Base-by-base conservation (phyloP, 2,888 invertebrate genomes). In the Coenonympha glycerion region DNA sequence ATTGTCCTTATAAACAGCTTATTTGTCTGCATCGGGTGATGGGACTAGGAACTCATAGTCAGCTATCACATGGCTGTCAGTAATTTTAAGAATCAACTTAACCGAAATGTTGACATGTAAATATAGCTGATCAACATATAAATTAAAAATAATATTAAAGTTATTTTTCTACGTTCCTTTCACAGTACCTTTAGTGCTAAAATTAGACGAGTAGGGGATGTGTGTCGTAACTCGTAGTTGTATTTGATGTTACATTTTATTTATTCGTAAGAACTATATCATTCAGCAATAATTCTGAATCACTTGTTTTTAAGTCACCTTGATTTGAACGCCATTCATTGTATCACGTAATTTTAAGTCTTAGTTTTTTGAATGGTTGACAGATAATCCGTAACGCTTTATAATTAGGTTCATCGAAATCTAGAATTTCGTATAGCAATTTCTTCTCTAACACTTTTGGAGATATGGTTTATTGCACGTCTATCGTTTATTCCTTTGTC, bases 21-120 rank as follows among this genome's bases (percentile, higher is more conserved):
- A 46, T 85, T 86, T 86, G 68, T 86, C 83, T 79, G 70, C 81
- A 75, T 76, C 79, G 82, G 61, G 80, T 77, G 62, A 65, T 68
- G 73, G 78, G 70, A 77, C 78, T 78, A 70, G 49, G 66, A 72
- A 71, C 87, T 81, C 87, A 87, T 81, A 81, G 87, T 87, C 85
- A 87, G 87, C 87, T 87, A 86, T 87, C 87, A 87, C 76, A 87
- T 87, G 87, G 87, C 87, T 87, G 87, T 87, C 87, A 87, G 76
- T 87, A 87, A 82, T 82, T 82, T 76, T 87, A 87, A 87, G 87
- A 59, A 82, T 75, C 76, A 79, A 81, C 74, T 71, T 73, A 72
- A 83, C 76, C 74, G 80, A 81, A 76, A 75, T 86, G 87, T 87
- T 87, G 87, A 80, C 87, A 54, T 87, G 87, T 87, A 87, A 56